phyloP scores from a whole-genome alignment of 2,797 vertebrate genomes.

The Acropternis orthonyx region DNA sequence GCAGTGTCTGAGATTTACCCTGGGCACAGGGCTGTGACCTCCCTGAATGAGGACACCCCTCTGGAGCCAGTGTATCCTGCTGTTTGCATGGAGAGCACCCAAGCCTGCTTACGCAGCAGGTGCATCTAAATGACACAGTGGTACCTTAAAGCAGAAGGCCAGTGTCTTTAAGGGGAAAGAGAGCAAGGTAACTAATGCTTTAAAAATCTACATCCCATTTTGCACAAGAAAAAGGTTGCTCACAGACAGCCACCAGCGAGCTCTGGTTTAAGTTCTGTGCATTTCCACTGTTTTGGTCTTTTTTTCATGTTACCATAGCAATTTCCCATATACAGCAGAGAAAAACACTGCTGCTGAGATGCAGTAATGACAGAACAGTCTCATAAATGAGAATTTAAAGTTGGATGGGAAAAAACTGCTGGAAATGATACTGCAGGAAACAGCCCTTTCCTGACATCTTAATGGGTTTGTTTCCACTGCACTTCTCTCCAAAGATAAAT shows the following conservation, averaged over 20 bases:
- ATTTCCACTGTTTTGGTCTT: constrained; percentile 13
- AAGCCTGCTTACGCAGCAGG: neutral
- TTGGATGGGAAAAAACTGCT: neutral
- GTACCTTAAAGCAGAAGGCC: neutral
- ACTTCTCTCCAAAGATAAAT: neutral
- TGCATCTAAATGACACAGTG: neutral
- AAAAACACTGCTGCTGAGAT: neutral
- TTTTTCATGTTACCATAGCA: constrained; percentile 30
- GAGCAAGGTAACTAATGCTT: neutral
- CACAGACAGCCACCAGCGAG: neutral
- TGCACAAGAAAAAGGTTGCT: neutral
- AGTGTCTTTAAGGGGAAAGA: neutral
- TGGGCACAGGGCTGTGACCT: neutral
- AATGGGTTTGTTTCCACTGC: neutral
- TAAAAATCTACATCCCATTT: neutral
- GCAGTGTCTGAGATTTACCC: neutral
- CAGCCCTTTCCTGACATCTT: neutral
- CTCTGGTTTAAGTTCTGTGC: neutral
- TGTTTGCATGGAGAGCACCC: neutral
- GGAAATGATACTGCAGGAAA: neutral
- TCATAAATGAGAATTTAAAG: neutral
- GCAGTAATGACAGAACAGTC: neutral
- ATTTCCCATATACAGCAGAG: constrained; percentile 16
- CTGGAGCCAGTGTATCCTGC: neutral
- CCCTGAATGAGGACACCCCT: neutral